Evolutionary conservation across 2,797 vertebrate genomes (phyloP).

Genomic region (Pipistrellus pipistrellus): DNA sequence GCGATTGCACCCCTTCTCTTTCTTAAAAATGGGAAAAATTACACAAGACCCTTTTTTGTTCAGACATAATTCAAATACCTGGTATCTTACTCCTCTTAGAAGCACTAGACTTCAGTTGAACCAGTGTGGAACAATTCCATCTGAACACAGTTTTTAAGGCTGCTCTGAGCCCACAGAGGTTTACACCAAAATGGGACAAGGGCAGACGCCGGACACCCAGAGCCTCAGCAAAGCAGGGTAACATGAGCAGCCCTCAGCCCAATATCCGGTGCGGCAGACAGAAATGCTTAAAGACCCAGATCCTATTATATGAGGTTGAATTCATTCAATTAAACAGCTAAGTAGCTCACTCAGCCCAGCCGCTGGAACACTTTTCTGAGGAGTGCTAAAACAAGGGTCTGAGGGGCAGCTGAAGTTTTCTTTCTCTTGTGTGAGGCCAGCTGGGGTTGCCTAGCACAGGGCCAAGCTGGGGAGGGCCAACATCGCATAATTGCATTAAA

Average conservation of each 20-base stretch:
- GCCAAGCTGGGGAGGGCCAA: conserved; percentile 80
- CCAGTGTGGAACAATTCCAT: neutral
- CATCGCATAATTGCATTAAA: conserved; percentile 88
- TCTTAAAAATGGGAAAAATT: conserved; percentile 9
- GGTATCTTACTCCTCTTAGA: neutral
- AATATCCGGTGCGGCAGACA: conserved; percentile 88
- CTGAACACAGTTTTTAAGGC: neutral
- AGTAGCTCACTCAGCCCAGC: conserved; percentile 83
- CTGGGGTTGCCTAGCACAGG: conserved; percentile 85
- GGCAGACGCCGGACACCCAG: neutral
- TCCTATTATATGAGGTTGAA: conserved; percentile 88
- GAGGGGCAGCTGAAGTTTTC: conserved; percentile 83
- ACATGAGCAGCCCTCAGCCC: conserved; percentile 84
- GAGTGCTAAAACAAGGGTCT: conserved; percentile 86
- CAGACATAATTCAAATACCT: conserved; percentile 10
- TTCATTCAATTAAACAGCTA: conserved; percentile 89
- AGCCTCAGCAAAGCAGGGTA: conserved; percentile 79
- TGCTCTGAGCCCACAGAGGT: neutral
- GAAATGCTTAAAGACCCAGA: conserved; percentile 85
- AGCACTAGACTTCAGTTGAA: neutral
- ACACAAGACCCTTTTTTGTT: conserved; percentile 34
- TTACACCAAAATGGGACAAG: conserved; percentile 34
- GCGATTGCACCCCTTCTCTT: neutral
- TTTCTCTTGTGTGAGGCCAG: conserved; percentile 84
- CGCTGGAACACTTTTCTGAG: conserved; percentile 85